Percentiles rank a stretch among this genome's conserved stretches.
Conservation (phyloP, 2,797 vertebrate species). For the Heteromormyrus szaboi region DNA sequence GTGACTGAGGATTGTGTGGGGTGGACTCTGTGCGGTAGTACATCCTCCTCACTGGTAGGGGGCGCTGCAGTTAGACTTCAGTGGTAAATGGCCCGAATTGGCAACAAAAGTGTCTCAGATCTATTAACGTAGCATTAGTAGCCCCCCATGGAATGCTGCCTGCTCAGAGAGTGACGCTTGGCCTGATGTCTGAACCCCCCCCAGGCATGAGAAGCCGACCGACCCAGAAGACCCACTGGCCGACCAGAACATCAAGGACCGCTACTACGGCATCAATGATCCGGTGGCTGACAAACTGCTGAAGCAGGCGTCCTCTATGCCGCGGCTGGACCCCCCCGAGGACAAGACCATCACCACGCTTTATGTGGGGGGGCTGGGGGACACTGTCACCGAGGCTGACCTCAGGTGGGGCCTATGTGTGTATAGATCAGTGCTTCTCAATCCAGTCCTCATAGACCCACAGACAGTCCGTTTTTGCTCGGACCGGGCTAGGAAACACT, state of each 20-base stretch:
- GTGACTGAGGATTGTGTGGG: constrained; percentile 7
- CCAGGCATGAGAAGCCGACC: constrained; percentile 93
- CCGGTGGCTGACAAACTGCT: constrained; percentile 94
- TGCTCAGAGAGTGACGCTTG: background rate
- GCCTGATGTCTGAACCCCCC: background rate
- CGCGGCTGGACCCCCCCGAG: constrained; percentile 86
- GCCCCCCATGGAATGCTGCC: background rate
- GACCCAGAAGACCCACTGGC: constrained; percentile 95
- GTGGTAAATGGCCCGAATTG: background rate
- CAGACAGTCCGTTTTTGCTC: background rate
- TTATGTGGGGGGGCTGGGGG: constrained; percentile 91
- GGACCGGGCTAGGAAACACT: background rate
- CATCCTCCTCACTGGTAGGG: background rate
- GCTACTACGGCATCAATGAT: constrained; percentile 96
- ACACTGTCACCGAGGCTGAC: constrained; percentile 88
- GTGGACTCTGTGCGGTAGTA: background rate
- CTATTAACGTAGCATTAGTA: background rate
- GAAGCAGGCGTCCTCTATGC: constrained; percentile 93
- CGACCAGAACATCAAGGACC: constrained; percentile 98
- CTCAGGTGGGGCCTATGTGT: constrained; percentile 68
- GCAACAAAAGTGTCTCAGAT: background rate
- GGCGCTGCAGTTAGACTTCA: background rate
- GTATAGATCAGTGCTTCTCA: background rate
- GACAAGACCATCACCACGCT: constrained; percentile 93
- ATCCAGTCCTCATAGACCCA: background rate